Conservation (phyloP, 2,888 invertebrate genomes). For the Argyresthia albistria region DNA sequence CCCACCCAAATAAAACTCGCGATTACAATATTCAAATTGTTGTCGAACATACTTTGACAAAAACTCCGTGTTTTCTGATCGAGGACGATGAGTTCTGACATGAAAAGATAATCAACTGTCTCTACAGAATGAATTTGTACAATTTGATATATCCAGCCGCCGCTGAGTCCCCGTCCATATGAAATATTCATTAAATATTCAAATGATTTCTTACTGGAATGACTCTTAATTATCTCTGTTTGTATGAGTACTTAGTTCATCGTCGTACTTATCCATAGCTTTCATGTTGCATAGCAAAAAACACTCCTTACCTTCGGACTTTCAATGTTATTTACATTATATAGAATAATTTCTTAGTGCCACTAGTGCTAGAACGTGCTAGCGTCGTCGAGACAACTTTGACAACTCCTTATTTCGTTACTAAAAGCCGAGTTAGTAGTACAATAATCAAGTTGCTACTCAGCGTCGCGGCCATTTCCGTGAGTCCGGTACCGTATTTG, state of each 20-base stretch:
- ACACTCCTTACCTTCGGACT: neutral
- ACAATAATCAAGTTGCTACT: neutral
- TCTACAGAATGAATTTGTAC: slow-evolving; percentile 2
- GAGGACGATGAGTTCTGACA: neutral
- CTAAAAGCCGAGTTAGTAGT: neutral
- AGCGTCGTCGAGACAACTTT: too few relatives aligned
- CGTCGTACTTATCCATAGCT: too few relatives aligned
- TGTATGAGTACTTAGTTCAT: slow-evolving; percentile 20
- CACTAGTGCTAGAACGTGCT: too few relatives aligned
- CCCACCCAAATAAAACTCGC: too few relatives aligned
- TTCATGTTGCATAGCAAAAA: neutral
- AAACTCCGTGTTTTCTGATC: neutral
- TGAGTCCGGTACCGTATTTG: neutral
- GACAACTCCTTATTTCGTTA: neutral
- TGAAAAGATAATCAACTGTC: slow-evolving; percentile 2
- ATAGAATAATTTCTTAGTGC: neutral
- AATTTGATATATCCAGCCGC: slow-evolving; percentile 1
- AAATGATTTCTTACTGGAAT: slow-evolving; percentile 51
- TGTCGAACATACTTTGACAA: neutral
- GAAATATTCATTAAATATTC: slow-evolving; percentile 68
- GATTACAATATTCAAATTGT: too few relatives aligned
- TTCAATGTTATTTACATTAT: too few relatives aligned
- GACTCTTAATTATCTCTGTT: slow-evolving; percentile 66
- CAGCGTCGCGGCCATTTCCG: neutral
- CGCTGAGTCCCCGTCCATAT: slow-evolving; percentile 60